phyloP scores from a whole-genome alignment of 2,888 invertebrate species.

The Baccha elongata region DNA sequence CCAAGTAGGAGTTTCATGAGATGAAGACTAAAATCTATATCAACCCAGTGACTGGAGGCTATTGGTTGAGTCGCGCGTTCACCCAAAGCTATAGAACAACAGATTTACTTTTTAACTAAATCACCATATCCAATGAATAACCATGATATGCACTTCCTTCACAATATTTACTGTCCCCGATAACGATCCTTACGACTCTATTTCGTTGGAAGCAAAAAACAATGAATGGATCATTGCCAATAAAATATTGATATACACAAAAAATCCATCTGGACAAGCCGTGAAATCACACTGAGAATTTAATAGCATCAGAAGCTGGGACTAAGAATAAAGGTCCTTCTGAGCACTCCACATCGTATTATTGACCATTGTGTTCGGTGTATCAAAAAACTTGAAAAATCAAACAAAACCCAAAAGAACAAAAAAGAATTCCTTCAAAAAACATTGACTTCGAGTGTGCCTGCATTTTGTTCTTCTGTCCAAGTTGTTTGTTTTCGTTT shows the following conservation, averaged over 20 bases:
- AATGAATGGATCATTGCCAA: conserved; percentile 16
- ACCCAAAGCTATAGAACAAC: too few relatives aligned
- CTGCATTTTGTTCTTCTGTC: conserved; percentile 66
- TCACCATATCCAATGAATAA: too few relatives aligned
- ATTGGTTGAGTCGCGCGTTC: too few relatives aligned
- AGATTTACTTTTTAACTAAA: too few relatives aligned
- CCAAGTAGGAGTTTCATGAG: too few relatives aligned
- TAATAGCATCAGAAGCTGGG: conserved; percentile 36
- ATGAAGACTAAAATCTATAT: too few relatives aligned
- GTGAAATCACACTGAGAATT: conserved; percentile 28
- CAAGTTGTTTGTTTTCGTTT: conserved; percentile 71
- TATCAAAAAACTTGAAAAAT: conserved; percentile 4
- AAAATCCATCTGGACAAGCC: conserved; percentile 38
- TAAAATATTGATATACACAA: conserved; percentile 25
- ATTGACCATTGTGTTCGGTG: conserved; percentile 37
- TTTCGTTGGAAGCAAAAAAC: background rate
- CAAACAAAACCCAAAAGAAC: conserved; percentile 12
- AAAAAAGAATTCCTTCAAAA: conserved; percentile 5
- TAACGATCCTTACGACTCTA: conserved; percentile 9
- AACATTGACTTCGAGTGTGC: conserved; percentile 53
- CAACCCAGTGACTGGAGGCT: too few relatives aligned
- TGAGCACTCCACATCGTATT: background rate
- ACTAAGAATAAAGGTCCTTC: conserved; percentile 8
- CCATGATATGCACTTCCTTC: background rate
- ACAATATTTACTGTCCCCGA: background rate